Conservation (phyloP, 2,888 invertebrate species). For the Oscheius sp. region DNA sequence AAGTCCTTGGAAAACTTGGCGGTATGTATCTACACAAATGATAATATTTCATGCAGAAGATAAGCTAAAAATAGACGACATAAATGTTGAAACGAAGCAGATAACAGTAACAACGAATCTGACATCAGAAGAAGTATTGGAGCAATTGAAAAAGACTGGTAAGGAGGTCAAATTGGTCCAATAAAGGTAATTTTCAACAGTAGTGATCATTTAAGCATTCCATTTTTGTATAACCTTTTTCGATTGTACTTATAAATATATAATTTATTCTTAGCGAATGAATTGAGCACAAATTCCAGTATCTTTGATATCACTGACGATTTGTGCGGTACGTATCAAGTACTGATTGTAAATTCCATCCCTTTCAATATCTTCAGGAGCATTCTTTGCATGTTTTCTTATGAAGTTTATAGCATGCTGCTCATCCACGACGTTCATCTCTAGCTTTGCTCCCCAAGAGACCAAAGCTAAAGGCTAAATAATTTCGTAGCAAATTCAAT, state of each 20-base stretch:
- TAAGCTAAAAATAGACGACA: slow-evolving; percentile 69
- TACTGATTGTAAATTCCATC: slow-evolving; percentile 54
- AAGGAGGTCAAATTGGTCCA: slow-evolving; percentile 65
- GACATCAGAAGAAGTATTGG: slow-evolving; percentile 69
- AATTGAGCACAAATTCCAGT: slow-evolving; percentile 34
- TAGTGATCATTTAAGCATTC: neutral
- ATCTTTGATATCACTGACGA: slow-evolving; percentile 47
- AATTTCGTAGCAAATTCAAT: neutral
- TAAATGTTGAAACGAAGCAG: slow-evolving; percentile 70
- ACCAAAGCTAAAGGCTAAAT: slow-evolving; percentile 80
- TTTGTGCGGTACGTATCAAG: slow-evolving; percentile 45
- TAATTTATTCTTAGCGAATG: neutral
- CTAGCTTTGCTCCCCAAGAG: slow-evolving; percentile 81
- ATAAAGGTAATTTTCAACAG: slow-evolving; percentile 11
- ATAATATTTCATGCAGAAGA: slow-evolving; percentile 46
- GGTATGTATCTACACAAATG: slow-evolving; percentile 28
- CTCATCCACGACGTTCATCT: slow-evolving; percentile 79
- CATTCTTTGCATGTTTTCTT: slow-evolving; percentile 59
- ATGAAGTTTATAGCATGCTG: slow-evolving; percentile 77
- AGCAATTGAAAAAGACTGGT: slow-evolving; percentile 72
- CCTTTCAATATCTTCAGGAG: slow-evolving; percentile 57
- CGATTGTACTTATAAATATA: neutral
- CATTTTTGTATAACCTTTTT: slow-evolving; percentile 4
- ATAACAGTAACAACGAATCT: slow-evolving; percentile 71
- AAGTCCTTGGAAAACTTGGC: slow-evolving; percentile 84